Evolutionary conservation across 37 sponge, comb jelly and placozoan genomes (phyloP), one percentile per base, ranked within the genome.

Genomic region (Halisarca cf. caerulea): DNA sequence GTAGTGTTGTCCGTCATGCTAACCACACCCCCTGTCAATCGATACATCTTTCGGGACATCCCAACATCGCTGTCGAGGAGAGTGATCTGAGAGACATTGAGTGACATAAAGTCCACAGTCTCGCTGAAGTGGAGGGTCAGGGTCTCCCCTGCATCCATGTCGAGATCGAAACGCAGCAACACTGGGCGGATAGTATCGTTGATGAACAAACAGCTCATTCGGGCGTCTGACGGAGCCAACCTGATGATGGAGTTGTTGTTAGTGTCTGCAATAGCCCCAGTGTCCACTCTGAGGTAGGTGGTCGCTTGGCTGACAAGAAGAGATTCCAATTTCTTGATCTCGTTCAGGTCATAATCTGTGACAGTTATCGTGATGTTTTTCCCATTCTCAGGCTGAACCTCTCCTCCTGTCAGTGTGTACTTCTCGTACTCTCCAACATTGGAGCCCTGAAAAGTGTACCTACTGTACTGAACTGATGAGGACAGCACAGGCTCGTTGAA

Each of bases 401-500:
- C 40, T 23, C 97, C 97, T 39, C 74, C 83, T 32, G 86, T 93
- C 33, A 96, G 88, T 33, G 14, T 58, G 44, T 89, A 93, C 14
- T 39, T 55, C 8, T 41, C 21, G 28, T 78, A 32, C 14, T 36
- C 47, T 0, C 18, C 58, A 35, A 64, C 34, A 27, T 61, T 43
- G 21, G 83, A 80, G 23, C 54, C 87, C 30, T 62, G 66, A 8
- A 96, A 78, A 32, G 54, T 91, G 66, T 91, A 87, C 8, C 73
- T 8, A 20, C 72, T 45, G 70, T 58, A 83, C 36, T 81, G 59
- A 18, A 96, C 0, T 39, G 89, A 72, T 24, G 89, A 78, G 17
- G 71, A 43, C 59, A 88, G 83, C 41, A 96, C 94, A 18, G 97
- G 97, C 33, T 96, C 97, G 81, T 96, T 55, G 82, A 96, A 93